These are phyloP conservation scores for Ametastegia equiseti DNA, from an alignment of 2,888 invertebrate species.

Conservation along the genomic window DNA sequence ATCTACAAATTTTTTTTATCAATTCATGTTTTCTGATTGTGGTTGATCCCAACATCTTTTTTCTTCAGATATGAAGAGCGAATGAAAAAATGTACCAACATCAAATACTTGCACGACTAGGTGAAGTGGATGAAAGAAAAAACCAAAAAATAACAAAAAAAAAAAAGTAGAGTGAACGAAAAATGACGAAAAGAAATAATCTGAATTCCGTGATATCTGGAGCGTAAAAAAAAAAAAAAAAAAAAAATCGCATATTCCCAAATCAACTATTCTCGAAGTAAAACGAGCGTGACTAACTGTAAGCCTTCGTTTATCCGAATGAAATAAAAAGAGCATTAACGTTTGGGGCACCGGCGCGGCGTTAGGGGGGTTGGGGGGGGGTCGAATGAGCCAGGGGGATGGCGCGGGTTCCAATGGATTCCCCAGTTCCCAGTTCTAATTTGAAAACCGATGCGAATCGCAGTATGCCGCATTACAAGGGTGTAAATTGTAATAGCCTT, in stretches of 20 bases:
- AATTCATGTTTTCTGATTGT: no score
- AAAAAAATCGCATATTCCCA: conserved; percentile 4
- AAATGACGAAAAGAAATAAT: background rate
- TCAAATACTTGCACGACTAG: no score
- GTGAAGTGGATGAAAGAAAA: no score
- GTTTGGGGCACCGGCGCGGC: background rate
- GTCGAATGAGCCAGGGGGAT: no score
- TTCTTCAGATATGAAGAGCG: no score
- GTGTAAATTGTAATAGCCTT: conserved; percentile 44
- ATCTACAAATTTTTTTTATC: no score
- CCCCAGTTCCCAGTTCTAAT: conserved; percentile 38
- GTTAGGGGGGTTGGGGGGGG: no score
- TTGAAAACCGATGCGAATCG: conserved; percentile 45
- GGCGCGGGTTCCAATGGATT: conserved; percentile 10
- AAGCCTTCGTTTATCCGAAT: conserved; percentile 24
- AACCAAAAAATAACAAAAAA: background rate
- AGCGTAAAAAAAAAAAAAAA: background rate
- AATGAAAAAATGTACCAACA: no score
- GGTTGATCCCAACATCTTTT: no score
- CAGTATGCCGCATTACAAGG: conserved; percentile 43
- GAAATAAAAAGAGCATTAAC: conserved; percentile 27
- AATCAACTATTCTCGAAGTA: background rate
- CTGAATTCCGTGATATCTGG: background rate
- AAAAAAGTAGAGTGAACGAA: background rate
- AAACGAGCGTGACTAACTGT: conserved; percentile 13